Evolutionary conservation across 2,888 invertebrate genomes (phyloP), one percentile per base, ranked within the genome.

Genomic region (Parnassius orleans): DNA sequence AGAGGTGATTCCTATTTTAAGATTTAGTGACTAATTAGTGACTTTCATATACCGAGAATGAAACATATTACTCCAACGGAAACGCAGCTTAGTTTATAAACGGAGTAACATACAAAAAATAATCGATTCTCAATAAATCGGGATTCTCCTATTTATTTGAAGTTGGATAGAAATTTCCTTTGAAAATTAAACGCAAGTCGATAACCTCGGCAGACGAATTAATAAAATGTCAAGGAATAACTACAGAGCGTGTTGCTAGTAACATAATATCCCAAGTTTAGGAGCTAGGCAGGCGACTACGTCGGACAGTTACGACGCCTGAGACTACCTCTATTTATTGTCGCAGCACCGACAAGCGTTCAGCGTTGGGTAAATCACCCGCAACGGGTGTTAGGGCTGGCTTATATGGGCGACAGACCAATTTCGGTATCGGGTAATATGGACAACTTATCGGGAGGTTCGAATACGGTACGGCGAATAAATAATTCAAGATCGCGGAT

Each of bases 311-410:
- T 56, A 59, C 59, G 51, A 63, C 59, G 55, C 55, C 57, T 55
- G 57, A 62, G 54, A 71, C 81, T 79, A 77, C 83, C 76, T 75
- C 76, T 81, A 81, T 83, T 82, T 82, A 83, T 83, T 74, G 78
- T 73, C 69, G 70, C 69, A 70, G 65, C 69, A 57, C 60, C 65
- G 62, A 77, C 78, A 77, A 65, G 72, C 66, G 64, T 70, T 64
- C 68, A 70, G 64, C 67, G 51, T 66, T 66, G 68, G 73, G 72
- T 80, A 79, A 79, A 80, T 79, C 77, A 75, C 75, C 69, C 68
- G 68, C 70, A 65, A 75, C 73, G 69, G 67, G 69, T 64, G 69
- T 65, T 58, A 67, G 64, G 68, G 63, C 60, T 52, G 65, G 68
- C 68, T 74, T 78, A 80, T 79, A 79, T 76, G 79, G 69, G 9